phyloP scores from a whole-genome alignment of 2,888 invertebrate species.

The Nemapogon koenigi region DNA sequence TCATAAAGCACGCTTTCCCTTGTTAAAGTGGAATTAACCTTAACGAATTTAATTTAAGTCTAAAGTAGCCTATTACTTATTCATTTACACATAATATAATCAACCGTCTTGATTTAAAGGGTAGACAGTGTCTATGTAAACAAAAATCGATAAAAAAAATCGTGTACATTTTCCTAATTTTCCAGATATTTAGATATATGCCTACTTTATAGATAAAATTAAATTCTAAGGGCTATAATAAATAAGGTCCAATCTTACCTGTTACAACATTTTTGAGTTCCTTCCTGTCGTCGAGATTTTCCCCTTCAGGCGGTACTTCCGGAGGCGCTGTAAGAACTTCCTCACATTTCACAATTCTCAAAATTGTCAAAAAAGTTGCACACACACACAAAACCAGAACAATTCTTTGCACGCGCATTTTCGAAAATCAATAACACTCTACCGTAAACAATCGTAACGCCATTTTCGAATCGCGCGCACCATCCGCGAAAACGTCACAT shows the following conservation, averaged over 20 bases:
- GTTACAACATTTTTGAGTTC: not conserved
- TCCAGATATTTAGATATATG: too few relatives aligned
- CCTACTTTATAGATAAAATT: too few relatives aligned
- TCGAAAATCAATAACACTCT: conserved; percentile 3
- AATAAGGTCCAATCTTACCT: not conserved
- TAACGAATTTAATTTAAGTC: too few relatives aligned
- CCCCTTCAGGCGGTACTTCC: conserved; percentile 2
- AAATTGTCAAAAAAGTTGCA: not conserved
- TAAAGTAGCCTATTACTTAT: too few relatives aligned
- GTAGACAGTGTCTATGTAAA: too few relatives aligned
- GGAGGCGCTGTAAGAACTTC: not conserved
- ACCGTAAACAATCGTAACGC: not conserved
- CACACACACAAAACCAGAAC: conserved; percentile 2
- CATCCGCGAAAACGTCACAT: conserved; percentile 2
- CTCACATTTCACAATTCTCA: not conserved
- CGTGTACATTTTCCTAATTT: too few relatives aligned
- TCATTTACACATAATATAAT: too few relatives aligned
- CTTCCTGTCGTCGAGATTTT: conserved; percentile 1
- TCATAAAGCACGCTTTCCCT: too few relatives aligned
- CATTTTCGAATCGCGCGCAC: conserved; percentile 1
- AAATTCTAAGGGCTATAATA: not conserved
- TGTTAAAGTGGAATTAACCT: too few relatives aligned
- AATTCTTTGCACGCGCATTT: conserved; percentile 7
- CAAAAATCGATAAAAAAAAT: too few relatives aligned
- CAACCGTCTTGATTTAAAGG: too few relatives aligned